Evolutionary conservation across 2,113 vertebrate species (phyloP).

Genomic region (Vulpes lagopus): DNA sequence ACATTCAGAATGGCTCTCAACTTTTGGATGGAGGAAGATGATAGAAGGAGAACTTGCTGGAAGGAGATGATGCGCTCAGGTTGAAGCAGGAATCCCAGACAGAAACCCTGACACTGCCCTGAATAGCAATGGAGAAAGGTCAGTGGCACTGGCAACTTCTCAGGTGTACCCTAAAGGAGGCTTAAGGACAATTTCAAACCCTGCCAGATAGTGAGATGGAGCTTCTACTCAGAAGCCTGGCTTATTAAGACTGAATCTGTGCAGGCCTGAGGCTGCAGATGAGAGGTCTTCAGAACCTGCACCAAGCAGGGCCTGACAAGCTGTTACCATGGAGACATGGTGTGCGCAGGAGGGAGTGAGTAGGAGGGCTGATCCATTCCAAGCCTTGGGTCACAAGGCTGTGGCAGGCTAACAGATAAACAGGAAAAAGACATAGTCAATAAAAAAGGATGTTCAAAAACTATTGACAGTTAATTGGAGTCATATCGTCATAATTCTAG

Average conservation of each 20-base stretch:
- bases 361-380: constrained; percentile 74
- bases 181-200: not conserved
- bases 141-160: not conserved
- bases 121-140: not conserved
- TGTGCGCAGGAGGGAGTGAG: constrained; percentile 58
- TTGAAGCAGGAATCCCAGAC: not conserved
- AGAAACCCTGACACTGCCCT: not conserved
- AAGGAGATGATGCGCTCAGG: not conserved
- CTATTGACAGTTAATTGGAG: constrained; percentile 59
- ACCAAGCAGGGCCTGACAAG: constrained; percentile 74
- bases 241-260: constrained; percentile 50
- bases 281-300: constrained; percentile 79
- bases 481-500: constrained; percentile 60
- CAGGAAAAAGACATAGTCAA: constrained; percentile 67
- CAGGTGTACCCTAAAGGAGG: not conserved
- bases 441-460: constrained; percentile 63
- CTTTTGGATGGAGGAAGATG: not conserved
- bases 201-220: not conserved
- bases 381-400: constrained; percentile 78
- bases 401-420: constrained; percentile 70
- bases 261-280: constrained; percentile 58
- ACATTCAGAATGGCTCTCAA: not conserved
- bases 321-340: constrained; percentile 80
- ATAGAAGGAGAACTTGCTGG: not conserved
- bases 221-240: constrained; percentile 20